Percentiles rank a stretch among this genome's conserved stretches.
These are phyloP conservation scores for Ochropacha duplaris DNA, from an alignment of 2,888 invertebrate genomes.

Conservation along the genomic window DNA sequence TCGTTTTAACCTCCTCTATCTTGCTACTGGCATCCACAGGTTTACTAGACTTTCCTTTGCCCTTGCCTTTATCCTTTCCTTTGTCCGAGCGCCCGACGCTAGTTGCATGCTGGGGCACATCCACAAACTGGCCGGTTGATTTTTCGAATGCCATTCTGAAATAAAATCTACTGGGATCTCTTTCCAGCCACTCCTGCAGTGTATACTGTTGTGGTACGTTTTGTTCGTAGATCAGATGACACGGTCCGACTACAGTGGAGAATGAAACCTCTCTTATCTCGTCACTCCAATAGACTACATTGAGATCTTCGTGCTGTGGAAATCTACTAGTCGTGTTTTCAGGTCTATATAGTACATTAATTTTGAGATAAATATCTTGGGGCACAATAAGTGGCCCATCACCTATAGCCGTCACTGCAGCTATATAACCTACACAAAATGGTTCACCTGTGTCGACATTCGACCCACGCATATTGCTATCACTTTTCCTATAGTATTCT, in stretches of 20 bases:
- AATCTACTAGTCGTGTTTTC: slow-evolving; percentile 87
- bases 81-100: slow-evolving; percentile 83
- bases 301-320: slow-evolving; percentile 86
- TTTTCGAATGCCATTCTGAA: slow-evolving; percentile 87
- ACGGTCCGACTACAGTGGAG: slow-evolving; percentile 86
- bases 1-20: slow-evolving; percentile 50
- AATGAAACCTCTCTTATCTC: slow-evolving; percentile 86
- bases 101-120: slow-evolving; percentile 84
- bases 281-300: slow-evolving; percentile 89
- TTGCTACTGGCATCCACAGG: slow-evolving; percentile 26
- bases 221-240: slow-evolving; percentile 85
- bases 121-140: slow-evolving; percentile 77
- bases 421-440: slow-evolving; percentile 88
- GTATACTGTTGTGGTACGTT: slow-evolving; percentile 79
- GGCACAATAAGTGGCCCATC: slow-evolving; percentile 77
- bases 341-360: slow-evolving; percentile 88
- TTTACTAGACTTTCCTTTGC: slow-evolving; percentile 85
- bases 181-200: slow-evolving; percentile 83
- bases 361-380: slow-evolving; percentile 84
- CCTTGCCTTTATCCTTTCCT: slow-evolving; percentile 86
- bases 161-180: slow-evolving; percentile 88
- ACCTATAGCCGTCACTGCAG: slow-evolving; percentile 82
- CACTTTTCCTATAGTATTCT: slow-evolving; percentile 90
- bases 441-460: slow-evolving; percentile 89
- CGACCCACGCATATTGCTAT: slow-evolving; percentile 87